Evolutionary conservation across 2,888 invertebrate species (phyloP), one percentile per base, ranked within the genome.

Genomic region (Drosophila mettleri): DNA sequence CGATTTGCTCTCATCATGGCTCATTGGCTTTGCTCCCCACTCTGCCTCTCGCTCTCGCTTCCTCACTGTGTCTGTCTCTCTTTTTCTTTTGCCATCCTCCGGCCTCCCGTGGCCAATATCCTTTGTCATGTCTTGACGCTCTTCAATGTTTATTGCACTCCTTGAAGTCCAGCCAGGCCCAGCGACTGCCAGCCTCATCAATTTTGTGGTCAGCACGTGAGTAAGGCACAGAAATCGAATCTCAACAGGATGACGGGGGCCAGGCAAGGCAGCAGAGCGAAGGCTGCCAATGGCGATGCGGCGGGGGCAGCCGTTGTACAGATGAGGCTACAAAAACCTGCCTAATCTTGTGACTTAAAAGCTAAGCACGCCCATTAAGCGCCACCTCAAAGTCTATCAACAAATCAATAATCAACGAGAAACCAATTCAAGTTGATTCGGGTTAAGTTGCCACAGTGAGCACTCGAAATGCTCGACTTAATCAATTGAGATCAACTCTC

Each of bases 1-100:
- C 88, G 83, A 83, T 83, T 83, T 79, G 75, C 71, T 70, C 67
- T 71, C 68, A 69, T 70, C 86, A 88, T 72, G 88, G 88, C 83
- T 83, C 83, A 83, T 83, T 88, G 88, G 70, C 66, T 86, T 63
- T 51, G 65, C 51, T 60, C 58, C 55, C 65, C 36, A n/a, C n/a
- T n/a, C 29, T 18, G 5, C n/a, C 1, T 9, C 12, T 16, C 8
- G 33, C 16, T 8, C 2, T 7, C 6, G 2, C 9, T 18, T 14
- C 4, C 3, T 12, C 36, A 14, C 1, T 8, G 10, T 2, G 16
- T 8, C 14, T 2, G 16, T 14, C 38, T 6, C 27, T 1, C n/a
- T 6, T 12, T 2, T 51, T 27, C 6, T 9, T 9, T 12, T 20
- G 10, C 0, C 38, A n/a, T 24, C 5, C 24, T 24, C 9, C 39